Conservation (phyloP, 1,140 invertebrate genomes). For the Ylistrum balloti region DNA sequence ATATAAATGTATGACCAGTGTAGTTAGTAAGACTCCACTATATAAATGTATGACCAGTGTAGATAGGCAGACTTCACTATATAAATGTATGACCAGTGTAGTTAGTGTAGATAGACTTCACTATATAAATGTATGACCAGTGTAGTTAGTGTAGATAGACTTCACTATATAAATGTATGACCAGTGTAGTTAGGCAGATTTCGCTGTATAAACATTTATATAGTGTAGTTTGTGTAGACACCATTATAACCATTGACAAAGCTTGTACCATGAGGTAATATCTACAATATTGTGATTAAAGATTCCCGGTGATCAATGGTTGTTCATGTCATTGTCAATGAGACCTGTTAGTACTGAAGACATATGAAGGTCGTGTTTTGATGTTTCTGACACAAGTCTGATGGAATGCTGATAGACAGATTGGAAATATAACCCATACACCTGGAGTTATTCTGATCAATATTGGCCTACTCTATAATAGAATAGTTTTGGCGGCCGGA, state of each 20-base stretch:
- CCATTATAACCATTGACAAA: not conserved
- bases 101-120: too few species aligned
- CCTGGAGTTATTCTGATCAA: not conserved
- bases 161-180: too few species aligned
- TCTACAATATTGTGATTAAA: not conserved
- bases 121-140: too few species aligned
- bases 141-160: too few species aligned
- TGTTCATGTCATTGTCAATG: not conserved
- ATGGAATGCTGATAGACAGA: slow-evolving; percentile 4
- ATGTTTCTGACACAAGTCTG: slow-evolving; percentile 2
- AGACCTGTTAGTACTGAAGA: not conserved
- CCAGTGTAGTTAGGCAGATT: too few species aligned
- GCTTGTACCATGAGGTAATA: not conserved
- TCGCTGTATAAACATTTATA: not conserved
- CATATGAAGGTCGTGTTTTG: slow-evolving; percentile 3
- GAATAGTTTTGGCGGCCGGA: not conserved
- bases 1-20: too few species aligned
- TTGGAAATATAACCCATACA: too few species aligned
- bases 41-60: too few species aligned
- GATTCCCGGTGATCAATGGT: not conserved
- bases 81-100: too few species aligned
- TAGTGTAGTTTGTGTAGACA: not conserved
- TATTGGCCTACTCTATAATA: not conserved
- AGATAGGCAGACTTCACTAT: too few species aligned
- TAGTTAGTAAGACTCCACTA: too few species aligned